phyloP scores from a whole-genome alignment of 2,888 invertebrate species.

The Melieria crassipennis region DNA sequence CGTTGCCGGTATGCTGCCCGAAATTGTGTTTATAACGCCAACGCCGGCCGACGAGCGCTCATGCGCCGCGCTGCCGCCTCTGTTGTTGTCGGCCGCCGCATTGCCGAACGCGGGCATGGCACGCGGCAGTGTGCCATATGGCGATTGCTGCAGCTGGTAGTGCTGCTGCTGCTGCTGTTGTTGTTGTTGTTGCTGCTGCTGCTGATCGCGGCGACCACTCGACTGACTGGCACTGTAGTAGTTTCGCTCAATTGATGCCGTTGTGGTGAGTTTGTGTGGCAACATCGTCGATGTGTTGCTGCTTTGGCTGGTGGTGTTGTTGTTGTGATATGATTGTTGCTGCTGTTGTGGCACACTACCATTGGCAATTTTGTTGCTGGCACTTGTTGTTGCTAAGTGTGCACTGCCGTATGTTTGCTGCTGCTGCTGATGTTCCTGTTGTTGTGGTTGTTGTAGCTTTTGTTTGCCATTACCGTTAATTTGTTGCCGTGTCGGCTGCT shows the following conservation, averaged over 20 bases:
- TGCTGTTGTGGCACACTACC: neutral
- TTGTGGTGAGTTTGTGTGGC: conserved; percentile 51
- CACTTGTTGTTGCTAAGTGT: conserved; percentile 9
- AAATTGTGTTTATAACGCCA: conserved; percentile 59
- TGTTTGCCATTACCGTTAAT: neutral
- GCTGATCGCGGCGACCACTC: conserved; percentile 39
- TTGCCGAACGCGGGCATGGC: conserved; percentile 37
- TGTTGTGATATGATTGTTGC: conserved; percentile 8
- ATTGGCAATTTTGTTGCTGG: conserved; percentile 11
- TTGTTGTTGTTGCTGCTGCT: conserved; percentile 40
- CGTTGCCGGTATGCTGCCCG: conserved; percentile 57
- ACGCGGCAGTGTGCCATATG: conserved; percentile 56
- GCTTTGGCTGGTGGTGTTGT: conserved; percentile 16
- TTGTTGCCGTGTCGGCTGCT: conserved; percentile 39
- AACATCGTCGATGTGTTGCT: conserved; percentile 28
- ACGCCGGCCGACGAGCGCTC: conserved; percentile 11
- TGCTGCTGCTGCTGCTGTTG: conserved; percentile 42
- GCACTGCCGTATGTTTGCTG: conserved; percentile 9
- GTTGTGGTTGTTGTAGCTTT: conserved; percentile 26
- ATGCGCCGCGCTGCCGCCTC: conserved; percentile 15
- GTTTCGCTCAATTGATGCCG: conserved; percentile 56
- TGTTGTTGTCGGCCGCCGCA: conserved; percentile 32
- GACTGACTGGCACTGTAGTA: conserved; percentile 43
- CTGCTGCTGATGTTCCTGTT: conserved; percentile 30
- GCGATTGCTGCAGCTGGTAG: conserved; percentile 46